Base-by-base conservation (phyloP, 1,140 invertebrate species). In the Drosophila arawakana region DNA sequence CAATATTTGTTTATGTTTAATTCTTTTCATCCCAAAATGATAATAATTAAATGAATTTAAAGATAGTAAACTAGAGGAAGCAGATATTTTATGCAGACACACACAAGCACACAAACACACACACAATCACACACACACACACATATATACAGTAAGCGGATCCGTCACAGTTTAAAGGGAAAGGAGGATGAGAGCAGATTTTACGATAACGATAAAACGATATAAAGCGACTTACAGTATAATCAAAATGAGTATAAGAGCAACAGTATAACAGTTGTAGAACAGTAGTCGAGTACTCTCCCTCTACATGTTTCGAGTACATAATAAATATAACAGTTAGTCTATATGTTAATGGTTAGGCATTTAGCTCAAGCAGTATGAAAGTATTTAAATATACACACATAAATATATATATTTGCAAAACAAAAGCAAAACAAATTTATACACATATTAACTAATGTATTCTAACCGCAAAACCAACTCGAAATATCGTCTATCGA, bases 281-380 rank as follows among this genome's bases (percentile, higher is more conserved):
- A 69, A 55, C 34, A 71, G 59, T 63, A 55, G 68, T 35, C 15
- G 25, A 62, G 13, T 54, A 63, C 68, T 71, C 49, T 57, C 55
- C 18, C 18, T 35, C 37, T 30, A 55, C 70, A 52, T 52, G 72
- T 81, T 85, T 85, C 58, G 54, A 73, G 47, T 37, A 57, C 43
- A 74, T 63, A 59, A 66, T 43, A 13, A 59, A 66, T 43, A 13
- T 52, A 78, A 59, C 63, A 68, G 61, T 69, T 49, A 35, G 47
- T 39, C 46, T 68, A 55, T 52, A 81, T 63, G 76, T 77, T 73
- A 84, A 84, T 72, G 79, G 60, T 66, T 82, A 85, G 82, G 83
- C 82, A 85, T 88, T 88, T 88, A 82, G 83, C 79, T 82, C 76
- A 79, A 82, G 34, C 82, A 86, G 75, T 81, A 76, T 85, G 74